Evolutionary conservation across 2,113 vertebrate genomes (phyloP).

Genomic region (Oryzias javanicus): DNA sequence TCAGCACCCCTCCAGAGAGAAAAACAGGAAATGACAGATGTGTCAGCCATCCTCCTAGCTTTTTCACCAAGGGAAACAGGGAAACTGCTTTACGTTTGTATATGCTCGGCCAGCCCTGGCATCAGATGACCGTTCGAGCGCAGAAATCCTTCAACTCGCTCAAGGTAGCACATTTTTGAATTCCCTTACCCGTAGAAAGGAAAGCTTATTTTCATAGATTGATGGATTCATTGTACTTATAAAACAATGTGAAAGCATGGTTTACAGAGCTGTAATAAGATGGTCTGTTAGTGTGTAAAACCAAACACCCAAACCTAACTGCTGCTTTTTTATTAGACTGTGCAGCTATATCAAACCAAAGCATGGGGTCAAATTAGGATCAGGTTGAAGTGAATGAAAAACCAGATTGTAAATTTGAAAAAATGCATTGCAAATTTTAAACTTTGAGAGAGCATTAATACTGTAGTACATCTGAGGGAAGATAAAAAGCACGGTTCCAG

Average conservation of each 20-base stretch:
- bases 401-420: no score
- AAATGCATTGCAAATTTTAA: no score
- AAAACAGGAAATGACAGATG: slow-evolving; percentile 43
- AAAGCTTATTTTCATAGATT: slow-evolving; percentile 57
- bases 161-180: no score
- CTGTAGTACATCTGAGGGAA: no score
- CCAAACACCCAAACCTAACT: slow-evolving; percentile 69
- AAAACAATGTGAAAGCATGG: slow-evolving; percentile 59
- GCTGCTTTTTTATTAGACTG: slow-evolving; percentile 63
- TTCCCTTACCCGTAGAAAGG: slow-evolving; percentile 29
- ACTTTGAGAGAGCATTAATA: no score
- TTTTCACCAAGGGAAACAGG: slow-evolving; percentile 49
- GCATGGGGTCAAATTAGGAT: no score
- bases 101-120: slow-evolving; percentile 24
- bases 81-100: slow-evolving; percentile 14
- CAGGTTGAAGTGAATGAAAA: no score
- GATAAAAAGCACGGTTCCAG: no score
- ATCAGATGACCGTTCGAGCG: slow-evolving; percentile 35
- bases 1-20: slow-evolving; percentile 45
- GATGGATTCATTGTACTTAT: slow-evolving; percentile 63
- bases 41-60: slow-evolving; percentile 46
- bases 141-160: slow-evolving; percentile 43
- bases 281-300: slow-evolving; percentile 56
- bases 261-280: slow-evolving; percentile 66
- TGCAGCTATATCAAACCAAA: slow-evolving; percentile 65